phyloP scores from a whole-genome alignment of 2,113 vertebrate species.

The Brachyistius frenatus region DNA sequence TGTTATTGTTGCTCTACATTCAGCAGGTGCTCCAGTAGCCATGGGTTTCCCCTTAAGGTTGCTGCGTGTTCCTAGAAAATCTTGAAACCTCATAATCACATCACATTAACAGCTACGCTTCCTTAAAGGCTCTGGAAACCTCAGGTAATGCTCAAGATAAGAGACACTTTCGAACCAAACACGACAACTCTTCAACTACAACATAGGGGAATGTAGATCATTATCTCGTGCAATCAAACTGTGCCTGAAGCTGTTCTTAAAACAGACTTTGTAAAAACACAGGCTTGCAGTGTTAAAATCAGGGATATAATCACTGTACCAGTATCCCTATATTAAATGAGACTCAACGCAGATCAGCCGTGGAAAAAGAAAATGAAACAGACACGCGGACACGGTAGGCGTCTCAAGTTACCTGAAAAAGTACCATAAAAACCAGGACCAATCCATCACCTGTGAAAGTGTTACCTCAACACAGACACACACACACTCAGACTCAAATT shows the following conservation, averaged over 20 bases:
- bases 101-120: slow-evolving; percentile 43
- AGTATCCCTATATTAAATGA: slow-evolving; percentile 24
- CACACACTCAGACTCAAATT: not conserved
- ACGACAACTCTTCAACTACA: slow-evolving; percentile 39
- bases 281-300: slow-evolving; percentile 12
- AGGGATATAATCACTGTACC: slow-evolving; percentile 19
- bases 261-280: slow-evolving; percentile 25
- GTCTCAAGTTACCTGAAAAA: slow-evolving; percentile 68
- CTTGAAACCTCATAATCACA: slow-evolving; percentile 42
- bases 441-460: slow-evolving; percentile 42
- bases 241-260: slow-evolving; percentile 47
- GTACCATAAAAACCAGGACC: slow-evolving; percentile 55
- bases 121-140: slow-evolving; percentile 50
- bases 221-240: slow-evolving; percentile 58
- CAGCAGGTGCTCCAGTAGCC: slow-evolving; percentile 5
- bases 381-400: not conserved
- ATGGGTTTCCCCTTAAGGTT: slow-evolving; percentile 18
- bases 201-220: slow-evolving; percentile 41
- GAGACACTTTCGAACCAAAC: slow-evolving; percentile 49
- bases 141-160: slow-evolving; percentile 46
- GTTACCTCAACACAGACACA: slow-evolving; percentile 30
- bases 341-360: slow-evolving; percentile 39
- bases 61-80: slow-evolving; percentile 36
- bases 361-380: slow-evolving; percentile 55
- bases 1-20: slow-evolving; percentile 8